Evolutionary conservation across 2,797 vertebrate species (phyloP), one percentile per base, ranked within the genome.

Genomic region (Clarias laeviceps): DNA sequence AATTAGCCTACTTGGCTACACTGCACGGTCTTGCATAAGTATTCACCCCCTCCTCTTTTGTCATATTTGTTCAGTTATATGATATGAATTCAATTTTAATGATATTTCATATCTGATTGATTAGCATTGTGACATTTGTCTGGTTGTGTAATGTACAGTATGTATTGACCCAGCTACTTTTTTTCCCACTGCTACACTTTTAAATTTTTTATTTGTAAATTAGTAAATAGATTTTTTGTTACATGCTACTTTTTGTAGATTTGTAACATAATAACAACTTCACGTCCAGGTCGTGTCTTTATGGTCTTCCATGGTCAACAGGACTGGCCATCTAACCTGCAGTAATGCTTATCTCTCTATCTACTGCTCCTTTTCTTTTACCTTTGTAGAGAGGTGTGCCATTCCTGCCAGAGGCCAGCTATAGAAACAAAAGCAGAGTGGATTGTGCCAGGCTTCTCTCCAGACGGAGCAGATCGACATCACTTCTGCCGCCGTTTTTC

Each of bases 341-440:
- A 20, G 50, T 82, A 50, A 50, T 4, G 37, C 61, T 32, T 27
- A 17, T 37, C 0, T 87, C 32, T 50, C 8, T 12, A 50, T 50
- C 57, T 40, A 78, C 78, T 69, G 18, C 80, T 57, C 74, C 61
- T 66, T 62, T 17, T 83, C 85, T 83, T 86, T 82, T 72, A 82
- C 85, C 82, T 83, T 14, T n/a, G n/a, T 80, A 54, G 24, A 59
- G 79, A 79, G 82, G 83, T 87, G 65, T 45, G 50, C 12, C 73
- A n/a, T 73, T 81, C 70, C 24, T 86, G 80, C 83, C 83, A 84
- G 80, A 84, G 81, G 80, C 57, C n/a, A 88, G 74, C 61, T 83
- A 59, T 66, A 84, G 87, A 85, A 84, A 82, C 86, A 88, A 88
- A 77, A 82, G 34, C 34, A 65, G 29, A 69, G 45, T 20, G 14